Evolutionary conservation across 2,888 invertebrate genomes (phyloP).

Genomic region (Sphaerophoria taeniata): DNA sequence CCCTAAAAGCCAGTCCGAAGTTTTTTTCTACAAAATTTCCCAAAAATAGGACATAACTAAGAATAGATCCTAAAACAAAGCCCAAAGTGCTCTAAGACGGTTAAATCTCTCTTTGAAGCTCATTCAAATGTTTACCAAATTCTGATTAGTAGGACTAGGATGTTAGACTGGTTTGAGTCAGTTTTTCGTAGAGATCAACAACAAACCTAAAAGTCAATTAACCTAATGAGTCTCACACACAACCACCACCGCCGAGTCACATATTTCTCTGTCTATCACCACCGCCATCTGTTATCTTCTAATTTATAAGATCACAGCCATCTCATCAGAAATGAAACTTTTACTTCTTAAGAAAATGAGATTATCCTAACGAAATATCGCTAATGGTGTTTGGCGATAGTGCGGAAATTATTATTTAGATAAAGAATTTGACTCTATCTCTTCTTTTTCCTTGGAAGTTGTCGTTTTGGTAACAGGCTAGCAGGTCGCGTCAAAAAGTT

Average conservation of each 20-base stretch:
- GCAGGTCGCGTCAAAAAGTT: background rate
- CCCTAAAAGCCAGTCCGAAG: slow-evolving; percentile 6
- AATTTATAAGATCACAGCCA: slow-evolving; percentile 49
- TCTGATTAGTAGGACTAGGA: background rate
- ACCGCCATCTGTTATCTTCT: slow-evolving; percentile 40
- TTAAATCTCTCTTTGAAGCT: no score
- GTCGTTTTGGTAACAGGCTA: background rate
- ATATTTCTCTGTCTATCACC: slow-evolving; percentile 16
- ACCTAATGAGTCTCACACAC: slow-evolving; percentile 57
- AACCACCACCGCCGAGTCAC: background rate
- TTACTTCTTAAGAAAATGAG: slow-evolving; percentile 58
- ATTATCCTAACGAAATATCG: slow-evolving; percentile 39
- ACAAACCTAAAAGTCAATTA: slow-evolving; percentile 61
- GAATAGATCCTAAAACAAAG: no score
- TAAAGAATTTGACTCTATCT: slow-evolving; percentile 5
- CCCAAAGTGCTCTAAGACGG: no score
- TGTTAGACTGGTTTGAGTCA: slow-evolving; percentile 15
- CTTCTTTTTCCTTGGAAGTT: no score
- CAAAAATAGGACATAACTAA: no score
- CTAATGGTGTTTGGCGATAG: slow-evolving; percentile 45
- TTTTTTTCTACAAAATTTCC: background rate
- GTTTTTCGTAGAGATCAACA: slow-evolving; percentile 17
- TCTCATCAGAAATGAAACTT: slow-evolving; percentile 39
- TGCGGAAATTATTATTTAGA: slow-evolving; percentile 3
- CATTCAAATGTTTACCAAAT: no score